phyloP scores from a whole-genome alignment of 2,797 vertebrate genomes.

The Rhinophrynus dorsalis region DNA sequence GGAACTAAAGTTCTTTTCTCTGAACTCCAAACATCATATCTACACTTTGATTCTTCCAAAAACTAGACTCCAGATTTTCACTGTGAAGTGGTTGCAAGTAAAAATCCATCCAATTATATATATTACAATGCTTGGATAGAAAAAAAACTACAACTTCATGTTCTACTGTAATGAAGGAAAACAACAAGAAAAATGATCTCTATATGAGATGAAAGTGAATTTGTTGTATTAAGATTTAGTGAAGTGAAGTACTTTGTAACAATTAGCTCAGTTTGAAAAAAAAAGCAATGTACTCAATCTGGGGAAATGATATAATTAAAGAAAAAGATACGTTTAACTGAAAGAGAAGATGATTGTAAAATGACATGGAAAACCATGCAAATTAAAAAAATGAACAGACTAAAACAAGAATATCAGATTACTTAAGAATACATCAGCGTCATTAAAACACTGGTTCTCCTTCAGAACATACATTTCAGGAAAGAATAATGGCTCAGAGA shows the following conservation, averaged over 20 bases:
- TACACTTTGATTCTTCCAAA: too few relatives aligned
- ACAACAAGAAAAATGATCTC: conserved; percentile 68
- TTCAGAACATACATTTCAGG: conserved; percentile 59
- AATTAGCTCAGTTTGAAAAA: conserved; percentile 78
- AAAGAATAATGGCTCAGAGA: conserved; percentile 46
- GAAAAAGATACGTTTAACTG: conserved; percentile 80
- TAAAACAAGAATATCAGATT: conserved; percentile 73
- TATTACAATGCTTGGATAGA: too few relatives aligned
- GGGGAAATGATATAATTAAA: conserved; percentile 80
- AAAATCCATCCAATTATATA: too few relatives aligned
- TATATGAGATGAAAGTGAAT: conserved; percentile 67
- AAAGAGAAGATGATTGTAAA: conserved; percentile 74
- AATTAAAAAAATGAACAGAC: conserved; percentile 75
- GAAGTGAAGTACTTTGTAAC: conserved; percentile 76
- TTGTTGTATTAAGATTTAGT: conserved; percentile 67
- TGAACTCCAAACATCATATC: too few relatives aligned
- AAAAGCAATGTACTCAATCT: conserved; percentile 78
- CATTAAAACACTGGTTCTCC: conserved; percentile 60
- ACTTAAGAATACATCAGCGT: conserved; percentile 73
- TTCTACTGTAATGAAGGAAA: conserved; percentile 34
- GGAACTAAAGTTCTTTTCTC: too few relatives aligned
- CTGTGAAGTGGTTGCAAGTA: too few relatives aligned
- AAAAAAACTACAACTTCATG: too few relatives aligned
- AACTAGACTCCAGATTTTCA: too few relatives aligned
- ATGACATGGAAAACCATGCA: conserved; percentile 72